These are phyloP conservation scores for Falco peregrinus DNA, from an alignment of 2,797 vertebrate genomes.

Conservation along the genomic window DNA sequence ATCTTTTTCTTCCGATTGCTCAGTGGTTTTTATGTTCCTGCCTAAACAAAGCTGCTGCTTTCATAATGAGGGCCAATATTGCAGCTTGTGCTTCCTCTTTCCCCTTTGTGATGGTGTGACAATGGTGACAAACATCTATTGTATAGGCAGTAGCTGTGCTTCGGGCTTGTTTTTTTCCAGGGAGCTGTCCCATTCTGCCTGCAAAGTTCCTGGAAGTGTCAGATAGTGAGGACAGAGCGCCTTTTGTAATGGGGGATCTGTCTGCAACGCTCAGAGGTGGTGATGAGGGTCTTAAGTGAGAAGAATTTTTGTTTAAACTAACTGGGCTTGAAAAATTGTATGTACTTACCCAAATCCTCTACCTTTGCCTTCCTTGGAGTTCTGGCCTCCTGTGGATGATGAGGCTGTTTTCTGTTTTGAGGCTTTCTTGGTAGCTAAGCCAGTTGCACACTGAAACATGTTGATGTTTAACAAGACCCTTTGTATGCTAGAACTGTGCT, in stretches of 20 bases:
- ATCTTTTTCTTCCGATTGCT: neutral
- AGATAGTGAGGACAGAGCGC: neutral
- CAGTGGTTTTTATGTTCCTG: slow-evolving; percentile 29
- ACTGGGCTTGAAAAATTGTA: neutral
- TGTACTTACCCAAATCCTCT: neutral
- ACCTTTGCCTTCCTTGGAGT: neutral
- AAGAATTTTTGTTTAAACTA: neutral
- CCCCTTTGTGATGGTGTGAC: slow-evolving; percentile 48
- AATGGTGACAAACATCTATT: slow-evolving; percentile 52
- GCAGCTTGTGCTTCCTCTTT: slow-evolving; percentile 51
- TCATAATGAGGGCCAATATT: slow-evolving; percentile 6
- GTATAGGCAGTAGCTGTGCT: neutral
- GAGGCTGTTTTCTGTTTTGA: neutral
- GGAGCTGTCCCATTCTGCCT: neutral
- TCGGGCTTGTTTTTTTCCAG: neutral
- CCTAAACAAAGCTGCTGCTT: slow-evolving; percentile 28
- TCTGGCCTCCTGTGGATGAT: neutral
- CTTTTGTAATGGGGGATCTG: neutral
- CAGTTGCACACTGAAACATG: neutral
- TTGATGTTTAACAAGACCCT: neutral
- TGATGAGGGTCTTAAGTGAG: neutral
- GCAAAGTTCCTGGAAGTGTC: neutral
- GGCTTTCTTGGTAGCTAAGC: neutral
- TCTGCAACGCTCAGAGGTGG: neutral
- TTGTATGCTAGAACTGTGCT: neutral